Evolutionary conservation across 2,888 invertebrate species (phyloP).

Genomic region (Hirtodrosophila histrioides): DNA sequence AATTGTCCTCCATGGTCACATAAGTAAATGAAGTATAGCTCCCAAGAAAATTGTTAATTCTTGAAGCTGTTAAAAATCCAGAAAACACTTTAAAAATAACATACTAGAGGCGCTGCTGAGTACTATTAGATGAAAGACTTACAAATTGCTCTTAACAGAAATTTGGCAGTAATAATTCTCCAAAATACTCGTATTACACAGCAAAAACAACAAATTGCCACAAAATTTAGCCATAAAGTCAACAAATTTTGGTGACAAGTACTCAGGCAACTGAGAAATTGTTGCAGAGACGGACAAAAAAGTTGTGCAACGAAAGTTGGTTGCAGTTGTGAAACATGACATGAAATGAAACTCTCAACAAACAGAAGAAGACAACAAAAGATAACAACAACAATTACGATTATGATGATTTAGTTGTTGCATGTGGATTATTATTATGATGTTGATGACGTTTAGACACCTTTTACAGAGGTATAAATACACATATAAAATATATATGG

Average conservation of each 20-base stretch:
- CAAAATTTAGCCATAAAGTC: conserved; percentile 23
- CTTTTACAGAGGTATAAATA: conserved; percentile 9
- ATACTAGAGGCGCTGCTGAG: not conserved
- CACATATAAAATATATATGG: too few species aligned
- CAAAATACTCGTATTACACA: too few species aligned
- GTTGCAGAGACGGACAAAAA: not conserved
- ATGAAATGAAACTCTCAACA: conserved; percentile 8
- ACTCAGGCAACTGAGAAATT: conserved; percentile 14
- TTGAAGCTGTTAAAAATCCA: too few species aligned
- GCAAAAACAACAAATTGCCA: conserved; percentile 19
- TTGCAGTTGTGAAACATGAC: conserved; percentile 29
- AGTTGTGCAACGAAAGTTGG: conserved; percentile 15
- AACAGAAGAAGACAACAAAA: not conserved
- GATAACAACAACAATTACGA: not conserved
- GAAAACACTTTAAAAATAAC: too few species aligned
- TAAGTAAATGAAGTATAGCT: too few species aligned
- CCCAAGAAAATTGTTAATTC: too few species aligned
- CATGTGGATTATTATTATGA: not conserved
- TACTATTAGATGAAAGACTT: not conserved
- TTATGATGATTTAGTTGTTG: conserved; percentile 6
- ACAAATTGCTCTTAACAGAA: not conserved
- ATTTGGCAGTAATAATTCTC: conserved; percentile 7
- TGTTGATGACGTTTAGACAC: conserved; percentile 25
- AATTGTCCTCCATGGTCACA: too few species aligned
- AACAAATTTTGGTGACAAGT: conserved; percentile 27